These are phyloP conservation scores for Sarotherodon lohbergeri DNA, from an alignment of 2,113 vertebrate genomes.

Conservation along the genomic window DNA sequence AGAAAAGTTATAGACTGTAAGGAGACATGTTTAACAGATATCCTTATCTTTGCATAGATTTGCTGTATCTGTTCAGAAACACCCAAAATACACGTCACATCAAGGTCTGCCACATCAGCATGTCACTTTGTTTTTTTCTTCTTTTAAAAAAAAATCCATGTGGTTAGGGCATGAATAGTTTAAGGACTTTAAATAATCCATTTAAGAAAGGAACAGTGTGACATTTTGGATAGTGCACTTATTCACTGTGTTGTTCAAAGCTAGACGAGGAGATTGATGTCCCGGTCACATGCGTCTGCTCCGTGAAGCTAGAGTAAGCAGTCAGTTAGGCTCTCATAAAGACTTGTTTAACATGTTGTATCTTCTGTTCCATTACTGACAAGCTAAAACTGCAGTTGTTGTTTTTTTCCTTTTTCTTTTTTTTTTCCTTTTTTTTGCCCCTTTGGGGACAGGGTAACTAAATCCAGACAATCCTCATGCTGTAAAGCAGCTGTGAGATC, in stretches of 20 bases:
- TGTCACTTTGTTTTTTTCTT: neutral
- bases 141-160: neutral
- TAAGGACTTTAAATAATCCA: neutral
- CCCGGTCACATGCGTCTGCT: neutral
- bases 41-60: neutral
- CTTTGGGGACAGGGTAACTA: neutral
- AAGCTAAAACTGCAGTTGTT: neutral
- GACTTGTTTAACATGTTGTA: neutral
- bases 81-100: neutral
- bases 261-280: neutral
- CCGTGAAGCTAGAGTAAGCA: no score
- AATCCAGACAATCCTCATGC: neutral
- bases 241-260: neutral
- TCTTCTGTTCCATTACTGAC: neutral
- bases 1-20: neutral
- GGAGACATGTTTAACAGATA: neutral
- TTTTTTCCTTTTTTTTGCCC: neutral
- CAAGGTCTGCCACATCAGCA: neutral
- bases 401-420: fast-evolving
- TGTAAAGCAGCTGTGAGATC: neutral
- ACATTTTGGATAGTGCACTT: neutral
- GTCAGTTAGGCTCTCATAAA: neutral
- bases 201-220: neutral
- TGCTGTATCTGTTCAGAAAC: neutral
- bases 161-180: neutral